phyloP scores from a whole-genome alignment of 1,140 invertebrate genomes.

The Drosophila dunni region DNA sequence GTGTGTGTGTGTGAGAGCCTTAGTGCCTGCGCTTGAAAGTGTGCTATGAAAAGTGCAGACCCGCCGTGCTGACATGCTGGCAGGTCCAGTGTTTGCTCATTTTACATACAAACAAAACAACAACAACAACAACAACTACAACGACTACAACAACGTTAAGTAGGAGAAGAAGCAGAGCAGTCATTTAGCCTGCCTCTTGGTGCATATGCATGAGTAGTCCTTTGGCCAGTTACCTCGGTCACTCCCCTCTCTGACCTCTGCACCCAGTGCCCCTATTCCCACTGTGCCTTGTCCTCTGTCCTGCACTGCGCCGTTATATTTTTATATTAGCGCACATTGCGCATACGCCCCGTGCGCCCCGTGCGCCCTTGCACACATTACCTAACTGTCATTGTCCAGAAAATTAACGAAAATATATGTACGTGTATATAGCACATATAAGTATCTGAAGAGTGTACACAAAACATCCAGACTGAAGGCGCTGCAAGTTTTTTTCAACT shows the following conservation, averaged over 20 bases:
- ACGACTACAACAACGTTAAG: slow-evolving; percentile 20
- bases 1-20: slow-evolving; percentile 19
- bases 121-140: slow-evolving; percentile 43
- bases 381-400: slow-evolving; percentile 83
- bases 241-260: slow-evolving; percentile 36
- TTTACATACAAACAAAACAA: slow-evolving; percentile 63
- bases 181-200: slow-evolving; percentile 31
- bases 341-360: slow-evolving; percentile 52
- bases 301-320: slow-evolving; percentile 56
- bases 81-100: slow-evolving; percentile 52
- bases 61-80: slow-evolving; percentile 16
- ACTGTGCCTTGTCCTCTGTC: no score
- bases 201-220: slow-evolving; percentile 70
- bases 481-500: slow-evolving; percentile 28
- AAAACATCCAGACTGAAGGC: slow-evolving; percentile 37
- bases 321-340: slow-evolving; percentile 72
- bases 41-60: slow-evolving; percentile 33
- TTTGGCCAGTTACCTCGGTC: slow-evolving; percentile 28
- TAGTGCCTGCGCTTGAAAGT: slow-evolving; percentile 33
- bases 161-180: slow-evolving; percentile 15
- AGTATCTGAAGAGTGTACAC: slow-evolving; percentile 20
- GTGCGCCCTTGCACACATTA: slow-evolving; percentile 54
- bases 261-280: neutral
- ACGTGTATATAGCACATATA: slow-evolving; percentile 7
- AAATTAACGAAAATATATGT: slow-evolving; percentile 82